Evolutionary conservation across 2,113 vertebrate species (phyloP).

Genomic region (Chlorodrepanis virens): DNA sequence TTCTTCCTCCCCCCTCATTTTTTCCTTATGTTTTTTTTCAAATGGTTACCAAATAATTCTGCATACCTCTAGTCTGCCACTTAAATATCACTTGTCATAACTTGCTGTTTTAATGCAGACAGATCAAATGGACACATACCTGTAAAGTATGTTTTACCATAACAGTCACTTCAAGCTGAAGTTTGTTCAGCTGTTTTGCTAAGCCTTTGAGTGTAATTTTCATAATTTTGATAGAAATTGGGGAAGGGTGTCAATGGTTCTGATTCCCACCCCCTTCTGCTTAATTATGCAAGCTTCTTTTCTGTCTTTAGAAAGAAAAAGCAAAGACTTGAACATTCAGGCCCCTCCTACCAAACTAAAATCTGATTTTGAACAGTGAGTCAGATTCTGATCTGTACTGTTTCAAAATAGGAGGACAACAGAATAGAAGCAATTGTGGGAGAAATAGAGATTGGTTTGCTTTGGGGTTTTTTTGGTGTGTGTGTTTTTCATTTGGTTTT

Average conservation of each 20-base stretch:
- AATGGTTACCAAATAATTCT: neutral
- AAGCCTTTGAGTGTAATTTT: neutral
- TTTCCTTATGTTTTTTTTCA: neutral
- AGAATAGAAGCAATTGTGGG: neutral
- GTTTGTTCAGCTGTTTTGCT: neutral
- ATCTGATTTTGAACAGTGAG: neutral
- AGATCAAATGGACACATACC: neutral
- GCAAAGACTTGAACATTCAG: neutral
- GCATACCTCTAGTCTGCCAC: neutral
- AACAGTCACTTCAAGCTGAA: neutral
- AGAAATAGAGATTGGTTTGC: neutral
- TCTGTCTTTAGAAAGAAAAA: neutral
- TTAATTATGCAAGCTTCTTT: neutral
- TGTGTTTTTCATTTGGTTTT: neutral
- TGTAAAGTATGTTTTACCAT: neutral
- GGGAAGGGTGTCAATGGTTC: neutral
- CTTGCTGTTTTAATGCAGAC: accelerated
- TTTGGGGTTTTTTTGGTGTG: neutral
- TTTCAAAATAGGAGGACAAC: neutral
- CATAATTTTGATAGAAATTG: neutral
- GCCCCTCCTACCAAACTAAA: neutral
- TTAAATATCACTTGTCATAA: neutral
- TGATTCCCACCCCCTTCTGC: neutral
- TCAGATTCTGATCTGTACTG: neutral
- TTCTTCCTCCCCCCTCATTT: accelerated